A percentile compares a stretch with the other conserved stretches of the same genome.
phyloP scores from a whole-genome alignment of 2,797 vertebrate genomes.

The Okamejei kenojei region DNA sequence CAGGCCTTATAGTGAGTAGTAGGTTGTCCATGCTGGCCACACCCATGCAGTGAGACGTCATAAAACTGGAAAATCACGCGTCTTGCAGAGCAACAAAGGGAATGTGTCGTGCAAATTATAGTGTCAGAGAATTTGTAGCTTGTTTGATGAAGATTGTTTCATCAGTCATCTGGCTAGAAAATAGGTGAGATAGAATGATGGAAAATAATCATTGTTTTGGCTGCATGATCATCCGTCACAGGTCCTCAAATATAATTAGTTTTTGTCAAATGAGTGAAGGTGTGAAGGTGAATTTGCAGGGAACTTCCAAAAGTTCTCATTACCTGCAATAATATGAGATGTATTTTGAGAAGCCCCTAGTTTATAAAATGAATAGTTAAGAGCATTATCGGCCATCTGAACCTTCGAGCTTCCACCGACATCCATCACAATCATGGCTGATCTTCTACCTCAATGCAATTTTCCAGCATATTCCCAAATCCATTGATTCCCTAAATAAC shows the following conservation, averaged over 20 bases:
- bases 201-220: background rate
- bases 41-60: background rate
- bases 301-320: background rate
- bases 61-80: background rate
- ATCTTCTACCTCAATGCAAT: too few relatives aligned
- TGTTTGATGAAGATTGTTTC: background rate
- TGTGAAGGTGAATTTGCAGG: background rate
- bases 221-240: background rate
- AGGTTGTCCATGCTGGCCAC: too few relatives aligned
- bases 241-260: background rate
- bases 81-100: background rate
- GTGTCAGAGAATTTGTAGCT: background rate
- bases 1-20: too few relatives aligned
- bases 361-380: background rate
- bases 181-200: background rate
- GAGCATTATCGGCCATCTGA: too few relatives aligned
- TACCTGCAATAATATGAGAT: background rate
- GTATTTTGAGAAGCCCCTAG: background rate
- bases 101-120: background rate
- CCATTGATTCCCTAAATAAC: too few relatives aligned
- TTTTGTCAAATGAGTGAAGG: background rate
- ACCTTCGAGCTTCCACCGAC: too few relatives aligned
- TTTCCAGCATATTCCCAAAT: too few relatives aligned
- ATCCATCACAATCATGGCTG: too few relatives aligned
- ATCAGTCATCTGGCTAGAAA: background rate